Conservation (phyloP, 2,888 invertebrate genomes). For the Allophyes oxyacanthae region DNA sequence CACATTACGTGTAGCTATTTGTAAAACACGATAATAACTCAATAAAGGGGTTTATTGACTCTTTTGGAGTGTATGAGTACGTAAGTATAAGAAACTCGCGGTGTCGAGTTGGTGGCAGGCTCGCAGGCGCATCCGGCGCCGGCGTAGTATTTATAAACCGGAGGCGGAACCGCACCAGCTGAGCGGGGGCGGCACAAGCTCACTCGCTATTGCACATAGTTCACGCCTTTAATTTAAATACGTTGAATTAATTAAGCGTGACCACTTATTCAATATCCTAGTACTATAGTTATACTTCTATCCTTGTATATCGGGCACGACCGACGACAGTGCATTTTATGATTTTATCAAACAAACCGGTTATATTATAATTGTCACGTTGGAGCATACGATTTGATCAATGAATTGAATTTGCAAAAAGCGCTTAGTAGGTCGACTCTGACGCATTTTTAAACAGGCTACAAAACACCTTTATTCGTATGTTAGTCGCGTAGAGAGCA, state of each 20-base stretch:
- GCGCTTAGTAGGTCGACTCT: conserved; percentile 20
- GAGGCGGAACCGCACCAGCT: conserved; percentile 77
- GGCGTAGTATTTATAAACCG: conserved; percentile 84
- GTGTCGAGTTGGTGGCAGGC: conserved; percentile 62
- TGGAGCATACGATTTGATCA: conserved; percentile 7
- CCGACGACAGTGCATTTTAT: conserved; percentile 8
- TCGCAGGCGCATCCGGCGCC: conserved; percentile 81
- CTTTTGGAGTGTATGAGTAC: conserved; percentile 52
- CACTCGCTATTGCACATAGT: conserved; percentile 53
- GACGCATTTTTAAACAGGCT: conserved; percentile 58
- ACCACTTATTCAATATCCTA: conserved; percentile 49
- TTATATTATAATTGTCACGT: conserved; percentile 1
- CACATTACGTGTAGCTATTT: conserved; percentile 66
- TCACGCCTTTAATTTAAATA: conserved; percentile 67
- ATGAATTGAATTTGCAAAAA: conserved; percentile 18
- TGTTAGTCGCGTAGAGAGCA: conserved; percentile 37
- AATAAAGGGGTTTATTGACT: conserved; percentile 75
- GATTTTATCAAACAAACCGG: conserved; percentile 25
- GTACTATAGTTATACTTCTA: conserved; percentile 21
- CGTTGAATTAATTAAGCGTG: conserved; percentile 59
- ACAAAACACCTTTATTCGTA: conserved; percentile 50
- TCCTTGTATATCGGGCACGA: conserved; percentile 28
- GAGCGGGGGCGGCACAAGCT: conserved; percentile 71
- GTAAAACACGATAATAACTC: conserved; percentile 73
- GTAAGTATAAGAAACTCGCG: conserved; percentile 58